Base-by-base conservation (phyloP, 2,113 vertebrate species). In the Sinocyclocheilus maitianheensis region DNA sequence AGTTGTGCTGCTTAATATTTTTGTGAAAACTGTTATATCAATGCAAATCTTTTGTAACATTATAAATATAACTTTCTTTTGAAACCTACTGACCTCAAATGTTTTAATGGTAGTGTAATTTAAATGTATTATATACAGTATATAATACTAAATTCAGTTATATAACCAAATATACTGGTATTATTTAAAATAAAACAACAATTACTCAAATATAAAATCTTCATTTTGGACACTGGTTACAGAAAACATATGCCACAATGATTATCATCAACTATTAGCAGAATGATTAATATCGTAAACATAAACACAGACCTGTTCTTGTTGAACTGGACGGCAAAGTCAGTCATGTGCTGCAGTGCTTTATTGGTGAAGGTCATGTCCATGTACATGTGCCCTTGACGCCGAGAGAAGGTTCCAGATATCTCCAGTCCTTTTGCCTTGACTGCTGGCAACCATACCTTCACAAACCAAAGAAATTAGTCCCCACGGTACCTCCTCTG, bases 331-430 rank as follows among this genome's bases (percentile, higher is more conserved):
- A 99, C 95, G 81, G 98, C 98, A 86, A 99, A 99, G 91, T 99
- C 98, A 0, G 96, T 97, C 98, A 99, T 99, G 93, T 99, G 98
- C 85, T 99, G 98, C 91, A 99, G 94, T 84, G 98, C 98, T 93
- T 99, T 99, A 90, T 99, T 99, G 92, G 96, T 99, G 85, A 99
- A 99, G 90, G 91, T 95, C 98, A 99, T 99, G 92, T 99, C 98
- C 98, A 99, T 99, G 93, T 98, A 98, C 96, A 99, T 98, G 91
- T 99, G 97, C 0, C 97, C 98, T 91, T 99, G 98, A 1, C 98
- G 95, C 81, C 99, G 98, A 78, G 97, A 97, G 92, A 98, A 99
- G 0, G 98, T 99, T 84, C 98, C 98, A 0, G 96, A 97, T 90
- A 99, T 99, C 92, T 99, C 98, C 90, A 99, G 81, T 1, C 98